Percentiles rank a stretch among this genome's conserved stretches.
phyloP scores from a whole-genome alignment of 2,888 invertebrate species.

The Anodontia alba region DNA sequence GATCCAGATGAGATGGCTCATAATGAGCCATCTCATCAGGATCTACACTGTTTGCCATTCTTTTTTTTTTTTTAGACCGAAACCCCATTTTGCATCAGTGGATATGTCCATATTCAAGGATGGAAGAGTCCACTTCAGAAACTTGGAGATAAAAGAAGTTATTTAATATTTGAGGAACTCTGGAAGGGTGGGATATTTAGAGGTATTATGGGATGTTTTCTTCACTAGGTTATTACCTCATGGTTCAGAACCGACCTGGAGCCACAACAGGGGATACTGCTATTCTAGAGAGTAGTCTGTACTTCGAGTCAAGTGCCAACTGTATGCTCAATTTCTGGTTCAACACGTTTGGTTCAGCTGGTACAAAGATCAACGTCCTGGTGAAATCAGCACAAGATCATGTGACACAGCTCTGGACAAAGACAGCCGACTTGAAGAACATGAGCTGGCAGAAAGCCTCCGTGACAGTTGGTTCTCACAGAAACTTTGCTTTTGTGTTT shows the following conservation, averaged over 20 bases:
- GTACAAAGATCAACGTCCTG: slow-evolving; percentile 72
- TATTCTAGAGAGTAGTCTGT: slow-evolving; percentile 61
- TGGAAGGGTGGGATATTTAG: too few relatives aligned
- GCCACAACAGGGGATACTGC: slow-evolving; percentile 58
- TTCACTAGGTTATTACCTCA: slow-evolving; percentile 86
- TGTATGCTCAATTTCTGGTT: slow-evolving; percentile 88
- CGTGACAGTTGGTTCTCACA: slow-evolving; percentile 62
- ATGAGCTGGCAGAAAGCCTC: slow-evolving; percentile 67
- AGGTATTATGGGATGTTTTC: not conserved
- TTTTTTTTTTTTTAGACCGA: too few relatives aligned
- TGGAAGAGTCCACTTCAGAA: too few relatives aligned
- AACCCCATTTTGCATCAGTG: too few relatives aligned
- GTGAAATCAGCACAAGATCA: slow-evolving; percentile 57
- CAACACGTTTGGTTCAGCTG: slow-evolving; percentile 77
- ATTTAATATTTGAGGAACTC: too few relatives aligned
- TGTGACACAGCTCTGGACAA: slow-evolving; percentile 51
- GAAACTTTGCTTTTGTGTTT: slow-evolving; percentile 65
- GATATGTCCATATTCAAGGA: too few relatives aligned
- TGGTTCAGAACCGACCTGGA: slow-evolving; percentile 53
- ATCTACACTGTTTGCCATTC: too few relatives aligned
- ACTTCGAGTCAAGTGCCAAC: slow-evolving; percentile 89
- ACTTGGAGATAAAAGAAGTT: too few relatives aligned
- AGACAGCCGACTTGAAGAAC: slow-evolving; percentile 62
- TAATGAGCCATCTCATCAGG: too few relatives aligned
- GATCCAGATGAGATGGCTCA: too few relatives aligned